These are phyloP conservation scores for Borostomias antarcticus DNA, from an alignment of 2,797 vertebrate genomes.

Conservation along the genomic window DNA sequence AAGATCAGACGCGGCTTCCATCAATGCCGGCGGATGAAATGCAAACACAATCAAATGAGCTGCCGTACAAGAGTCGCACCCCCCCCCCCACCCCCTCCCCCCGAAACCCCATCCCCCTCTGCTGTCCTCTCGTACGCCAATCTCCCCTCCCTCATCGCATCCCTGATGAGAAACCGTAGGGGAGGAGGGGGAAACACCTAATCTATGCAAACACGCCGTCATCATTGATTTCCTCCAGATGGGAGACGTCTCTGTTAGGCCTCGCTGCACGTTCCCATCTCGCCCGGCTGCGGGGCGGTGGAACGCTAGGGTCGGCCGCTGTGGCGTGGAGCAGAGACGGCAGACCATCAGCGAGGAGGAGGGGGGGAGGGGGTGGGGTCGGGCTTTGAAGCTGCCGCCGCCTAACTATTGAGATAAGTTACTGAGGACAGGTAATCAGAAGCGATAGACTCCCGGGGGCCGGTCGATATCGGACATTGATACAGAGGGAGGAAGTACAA, in stretches of 20 bases:
- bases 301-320: too few relatives aligned
- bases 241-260: conserved; percentile 77
- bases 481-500: conserved; percentile 71
- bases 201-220: conserved; percentile 80
- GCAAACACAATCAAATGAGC: conserved; percentile 66
- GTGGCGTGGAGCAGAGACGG: conserved; percentile 46
- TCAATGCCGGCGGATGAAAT: conserved; percentile 74
- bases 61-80: too few relatives aligned
- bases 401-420: conserved; percentile 77
- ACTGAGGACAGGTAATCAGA: conserved; percentile 76
- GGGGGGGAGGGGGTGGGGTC: conserved; percentile 20
- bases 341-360: conserved; percentile 23
- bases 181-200: conserved; percentile 65
- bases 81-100: too few relatives aligned
- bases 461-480: conserved; percentile 74
- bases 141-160: conserved; percentile 54
- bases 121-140: background rate
- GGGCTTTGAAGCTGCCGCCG: conserved; percentile 58
- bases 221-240: conserved; percentile 74
- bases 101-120: too few relatives aligned
- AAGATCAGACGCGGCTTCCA: conserved; percentile 74
- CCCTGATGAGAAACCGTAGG: conserved; percentile 75
- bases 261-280: conserved; percentile 57
- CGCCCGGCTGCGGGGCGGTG: conserved; percentile 5
- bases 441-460: conserved; percentile 69